These are phyloP conservation scores for Heterodera carotae DNA, from an alignment of 1,140 invertebrate genomes.

Conservation along the genomic window DNA sequence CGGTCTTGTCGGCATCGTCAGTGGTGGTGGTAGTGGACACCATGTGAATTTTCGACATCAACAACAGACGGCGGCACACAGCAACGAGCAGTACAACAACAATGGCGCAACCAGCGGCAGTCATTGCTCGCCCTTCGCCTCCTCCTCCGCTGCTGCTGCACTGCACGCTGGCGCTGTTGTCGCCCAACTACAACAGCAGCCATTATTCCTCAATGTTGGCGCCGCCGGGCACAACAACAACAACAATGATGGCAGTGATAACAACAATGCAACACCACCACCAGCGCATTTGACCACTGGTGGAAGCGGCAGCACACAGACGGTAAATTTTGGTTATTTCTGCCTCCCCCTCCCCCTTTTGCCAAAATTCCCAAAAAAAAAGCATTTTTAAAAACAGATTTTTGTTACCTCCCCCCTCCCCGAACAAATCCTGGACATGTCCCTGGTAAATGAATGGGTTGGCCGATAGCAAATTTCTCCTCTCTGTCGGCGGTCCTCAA, in stretches of 20 bases:
- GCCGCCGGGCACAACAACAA: not conserved
- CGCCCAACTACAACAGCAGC: not conserved
- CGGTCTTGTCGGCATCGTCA: no score
- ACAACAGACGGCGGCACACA: not conserved
- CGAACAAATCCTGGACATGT: no score
- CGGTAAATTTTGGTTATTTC: not conserved
- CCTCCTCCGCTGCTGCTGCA: no score
- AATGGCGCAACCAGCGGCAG: not conserved
- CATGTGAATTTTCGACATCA: not conserved
- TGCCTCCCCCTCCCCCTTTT: no score
- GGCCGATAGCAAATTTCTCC: not conserved
- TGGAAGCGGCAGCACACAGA: not conserved
- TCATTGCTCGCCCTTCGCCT: no score
- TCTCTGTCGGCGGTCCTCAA: no score
- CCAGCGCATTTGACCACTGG: not conserved
- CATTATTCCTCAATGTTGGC: not conserved
- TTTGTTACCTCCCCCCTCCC: not conserved
- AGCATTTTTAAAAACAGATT: no score
- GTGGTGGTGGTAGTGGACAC: no score
- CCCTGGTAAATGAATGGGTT: not conserved
- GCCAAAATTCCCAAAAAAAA: no score
- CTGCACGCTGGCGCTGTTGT: no score
- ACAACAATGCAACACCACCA: not conserved
- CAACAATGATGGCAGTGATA: not conserved
- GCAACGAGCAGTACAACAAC: not conserved